Evolutionary conservation across 2,113 vertebrate species (phyloP), one percentile per base, ranked within the genome.

Genomic region (Dipodomys merriami): DNA sequence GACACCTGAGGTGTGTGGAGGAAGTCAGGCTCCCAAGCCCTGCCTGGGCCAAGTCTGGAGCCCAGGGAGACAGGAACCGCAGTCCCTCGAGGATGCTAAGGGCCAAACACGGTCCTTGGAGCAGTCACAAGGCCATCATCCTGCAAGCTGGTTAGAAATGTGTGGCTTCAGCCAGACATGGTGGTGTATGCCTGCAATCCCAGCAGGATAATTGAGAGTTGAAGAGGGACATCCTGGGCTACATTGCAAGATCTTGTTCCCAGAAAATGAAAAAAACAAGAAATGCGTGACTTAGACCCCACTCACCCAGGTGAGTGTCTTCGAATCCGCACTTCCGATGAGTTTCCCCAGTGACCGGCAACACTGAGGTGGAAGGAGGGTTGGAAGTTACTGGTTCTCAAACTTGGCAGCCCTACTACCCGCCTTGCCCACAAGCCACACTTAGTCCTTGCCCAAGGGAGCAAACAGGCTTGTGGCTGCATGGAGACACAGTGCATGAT

Each of bases 1-100:
- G 3, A 18, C 5, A 5, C 72, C 44, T 3, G 53, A 16, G 16
- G 2, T 68, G 3, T 16, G 1, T 4, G 12, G 20, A 19, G 60
- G 49, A 46, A 35, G 25, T 49, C 57, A n/a, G 46, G 9, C 35
- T 9, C 62, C 13, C 11, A 73, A 6, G 20, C 25, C 25, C 69
- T 9, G 15, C 29, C 82, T 13, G 1, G 4, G 53, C 53, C 8
- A 12, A 11, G 22, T 30, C 33, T 5, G 20, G 33, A n/a, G 22
- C 60, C 23, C 39, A 6, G 22, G 2, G 18, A 46, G 73, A 16
- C 53, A 57, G 53, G 53, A 57, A 57, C 27, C 4, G 16, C 2
- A 22, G 16, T 53, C 53, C 84, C 33, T 44, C 33, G 25, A 44
- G 60, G 39, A 39, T 39, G 39, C 39, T 39, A 39, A 39, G 53